Base-by-base conservation (phyloP, 2,797 vertebrate species). In the Tapirus indicus region DNA sequence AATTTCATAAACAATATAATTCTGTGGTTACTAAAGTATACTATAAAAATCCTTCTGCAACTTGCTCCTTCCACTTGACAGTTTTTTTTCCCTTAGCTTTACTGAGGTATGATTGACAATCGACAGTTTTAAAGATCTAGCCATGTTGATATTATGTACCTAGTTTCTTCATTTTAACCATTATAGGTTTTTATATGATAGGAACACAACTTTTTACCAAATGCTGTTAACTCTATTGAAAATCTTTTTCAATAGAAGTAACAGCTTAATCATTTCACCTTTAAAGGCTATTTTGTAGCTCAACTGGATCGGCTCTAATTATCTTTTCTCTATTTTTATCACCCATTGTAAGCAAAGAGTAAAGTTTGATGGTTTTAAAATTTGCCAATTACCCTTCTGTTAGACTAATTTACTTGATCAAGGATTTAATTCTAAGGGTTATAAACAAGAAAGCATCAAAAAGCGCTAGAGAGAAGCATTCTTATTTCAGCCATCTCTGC, bases 161-260 rank as follows among this genome's bases (percentile, higher is more conserved):
- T 83, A 56, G 9, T n/a, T 88, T 87, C 56, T 90, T 86, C n/a
- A 88, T 83, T 93, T 87, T 35, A 93, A 87, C 69, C 60, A 49
- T 60, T 90, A 21, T 20, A 77, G 5, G 82, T 90, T 97, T 89
- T 77, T 68, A 21, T 14, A 75, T 64, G 3, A 38, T 18, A 68
- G 7, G 5, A 85, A 69, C 13, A 29, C 20, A 5, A 23, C 16
- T 74, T 29, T 78, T 95, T 68, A 38, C 47, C 78, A 54, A 86
- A 89, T 60, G 17, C 71, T 80, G 68, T 49, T 54, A 74, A 89
- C 79, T 75, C 25, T 84, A 58, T 0, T 41, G 47, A 44, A 38
- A 38, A 38, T n/a, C 8, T 32, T 27, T 38, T 21, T 41, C 1
- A 35, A 75, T n/a, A n/a, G 20, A 90, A 85, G 21, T 20, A 84